Conservation (phyloP, 1,140 invertebrate species). For the Calosoma granatense region DNA sequence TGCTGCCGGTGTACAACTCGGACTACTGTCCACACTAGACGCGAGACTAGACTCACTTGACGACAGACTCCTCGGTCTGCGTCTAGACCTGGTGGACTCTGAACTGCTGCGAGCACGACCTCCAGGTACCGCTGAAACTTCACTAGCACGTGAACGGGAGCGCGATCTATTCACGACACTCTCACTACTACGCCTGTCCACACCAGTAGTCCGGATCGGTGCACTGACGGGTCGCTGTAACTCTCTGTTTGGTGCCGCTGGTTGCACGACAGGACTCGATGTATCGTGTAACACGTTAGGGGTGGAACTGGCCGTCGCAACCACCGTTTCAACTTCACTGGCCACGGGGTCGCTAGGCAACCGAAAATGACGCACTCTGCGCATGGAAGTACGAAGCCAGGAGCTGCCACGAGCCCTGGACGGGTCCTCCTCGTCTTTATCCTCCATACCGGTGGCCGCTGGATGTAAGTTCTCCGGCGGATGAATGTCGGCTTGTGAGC, state of each 20-base stretch:
- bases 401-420: slow-evolving; percentile 13
- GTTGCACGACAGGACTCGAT: neutral
- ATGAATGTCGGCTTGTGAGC: neutral
- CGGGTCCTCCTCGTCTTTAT: slow-evolving; percentile 15
- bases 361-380: slow-evolving; percentile 27
- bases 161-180: slow-evolving; percentile 3
- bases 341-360: slow-evolving; percentile 21
- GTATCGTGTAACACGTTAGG: neutral
- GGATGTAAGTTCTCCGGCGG: no score
- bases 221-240: slow-evolving; percentile 27
- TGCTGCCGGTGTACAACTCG: slow-evolving; percentile 22
- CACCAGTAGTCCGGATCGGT: slow-evolving; percentile 20
- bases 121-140: slow-evolving; percentile 19
- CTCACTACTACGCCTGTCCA: neutral
- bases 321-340: slow-evolving; percentile 9
- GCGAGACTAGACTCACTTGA: slow-evolving; percentile 29
- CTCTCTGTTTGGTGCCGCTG: neutral
- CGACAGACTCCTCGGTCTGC: slow-evolving; percentile 25
- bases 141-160: slow-evolving; percentile 15
- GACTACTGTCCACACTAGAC: slow-evolving; percentile 27
- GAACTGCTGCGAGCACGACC: slow-evolving; percentile 28
- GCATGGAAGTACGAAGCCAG: slow-evolving; percentile 33
- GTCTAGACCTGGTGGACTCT: slow-evolving; percentile 25
- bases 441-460: neutral
- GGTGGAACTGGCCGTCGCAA: slow-evolving; percentile 7